These are phyloP conservation scores for Cossypha caffra DNA, from an alignment of 2,797 vertebrate genomes.

Conservation along the genomic window DNA sequence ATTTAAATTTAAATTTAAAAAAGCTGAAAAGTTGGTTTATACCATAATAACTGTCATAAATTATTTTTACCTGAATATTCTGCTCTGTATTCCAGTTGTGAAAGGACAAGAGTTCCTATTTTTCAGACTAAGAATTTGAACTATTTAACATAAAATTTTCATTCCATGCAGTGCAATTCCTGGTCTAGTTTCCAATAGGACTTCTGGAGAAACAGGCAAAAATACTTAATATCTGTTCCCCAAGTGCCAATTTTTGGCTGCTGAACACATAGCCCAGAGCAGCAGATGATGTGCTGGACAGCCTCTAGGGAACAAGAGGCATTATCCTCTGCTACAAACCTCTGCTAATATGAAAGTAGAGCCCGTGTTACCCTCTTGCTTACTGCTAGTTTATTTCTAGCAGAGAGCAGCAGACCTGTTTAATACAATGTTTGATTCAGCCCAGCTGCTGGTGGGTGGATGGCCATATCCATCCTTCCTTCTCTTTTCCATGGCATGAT, in stretches of 20 bases:
- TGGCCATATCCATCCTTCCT: background rate
- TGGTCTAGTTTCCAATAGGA: background rate
- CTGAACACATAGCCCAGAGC: background rate
- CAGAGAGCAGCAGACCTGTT: background rate
- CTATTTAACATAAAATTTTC: background rate
- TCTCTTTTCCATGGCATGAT: background rate
- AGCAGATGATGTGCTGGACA: background rate
- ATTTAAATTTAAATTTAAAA: too few species aligned
- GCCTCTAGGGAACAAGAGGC: background rate
- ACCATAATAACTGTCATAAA: constrained; percentile 33
- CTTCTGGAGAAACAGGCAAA: background rate
- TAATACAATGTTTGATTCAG: background rate
- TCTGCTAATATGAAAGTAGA: background rate
- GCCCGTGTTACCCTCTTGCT: background rate
- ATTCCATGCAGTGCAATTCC: background rate
- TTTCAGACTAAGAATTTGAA: background rate
- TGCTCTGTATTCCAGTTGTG: background rate
- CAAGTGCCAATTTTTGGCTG: background rate
- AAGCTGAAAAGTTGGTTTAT: constrained; percentile 52
- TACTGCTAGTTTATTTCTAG: background rate
- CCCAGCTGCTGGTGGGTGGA: background rate
- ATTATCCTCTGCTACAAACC: background rate
- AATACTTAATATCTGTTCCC: background rate
- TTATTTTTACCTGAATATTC: constrained; percentile 31
- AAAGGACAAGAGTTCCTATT: background rate